These are phyloP conservation scores for Archilochus colubris DNA, from an alignment of 2,113 vertebrate species.

Conservation along the genomic window DNA sequence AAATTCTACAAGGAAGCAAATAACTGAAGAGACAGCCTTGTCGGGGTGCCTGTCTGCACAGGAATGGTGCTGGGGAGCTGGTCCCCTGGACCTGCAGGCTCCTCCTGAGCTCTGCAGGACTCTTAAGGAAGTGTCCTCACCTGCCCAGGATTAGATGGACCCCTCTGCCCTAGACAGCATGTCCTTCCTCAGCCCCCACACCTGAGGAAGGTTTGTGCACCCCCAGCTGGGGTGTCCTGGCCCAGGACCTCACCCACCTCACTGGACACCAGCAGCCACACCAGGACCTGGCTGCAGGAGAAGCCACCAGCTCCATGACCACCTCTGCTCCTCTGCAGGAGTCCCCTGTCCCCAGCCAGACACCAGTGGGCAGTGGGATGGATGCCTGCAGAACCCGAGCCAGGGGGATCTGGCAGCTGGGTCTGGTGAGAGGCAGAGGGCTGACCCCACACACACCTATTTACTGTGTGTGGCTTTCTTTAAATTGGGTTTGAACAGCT, in stretches of 20 bases:
- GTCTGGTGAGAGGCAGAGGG: background rate
- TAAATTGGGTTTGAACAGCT: background rate
- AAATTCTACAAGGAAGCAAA: background rate
- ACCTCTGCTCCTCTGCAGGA: no score
- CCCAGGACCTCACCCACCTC: no score
- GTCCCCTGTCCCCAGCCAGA: background rate
- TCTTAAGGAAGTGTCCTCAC: background rate
- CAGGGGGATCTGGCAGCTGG: background rate
- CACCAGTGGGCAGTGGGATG: background rate
- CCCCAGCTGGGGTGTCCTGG: no score
- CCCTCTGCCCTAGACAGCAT: background rate
- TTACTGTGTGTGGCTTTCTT: background rate
- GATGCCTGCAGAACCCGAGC: no score
- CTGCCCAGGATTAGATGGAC: background rate
- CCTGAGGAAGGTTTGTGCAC: background rate
- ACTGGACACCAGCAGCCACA: no score
- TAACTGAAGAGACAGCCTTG: background rate
- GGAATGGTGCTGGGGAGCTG: fast-evolving
- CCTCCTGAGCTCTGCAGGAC: fast-evolving
- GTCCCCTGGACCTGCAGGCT: background rate
- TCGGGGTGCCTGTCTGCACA: background rate
- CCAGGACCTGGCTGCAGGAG: no score
- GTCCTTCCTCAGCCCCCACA: background rate
- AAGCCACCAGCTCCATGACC: no score
- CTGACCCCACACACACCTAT: background rate